Evolutionary conservation across 2,113 vertebrate species (phyloP).

Genomic region (Urocolius indicus): DNA sequence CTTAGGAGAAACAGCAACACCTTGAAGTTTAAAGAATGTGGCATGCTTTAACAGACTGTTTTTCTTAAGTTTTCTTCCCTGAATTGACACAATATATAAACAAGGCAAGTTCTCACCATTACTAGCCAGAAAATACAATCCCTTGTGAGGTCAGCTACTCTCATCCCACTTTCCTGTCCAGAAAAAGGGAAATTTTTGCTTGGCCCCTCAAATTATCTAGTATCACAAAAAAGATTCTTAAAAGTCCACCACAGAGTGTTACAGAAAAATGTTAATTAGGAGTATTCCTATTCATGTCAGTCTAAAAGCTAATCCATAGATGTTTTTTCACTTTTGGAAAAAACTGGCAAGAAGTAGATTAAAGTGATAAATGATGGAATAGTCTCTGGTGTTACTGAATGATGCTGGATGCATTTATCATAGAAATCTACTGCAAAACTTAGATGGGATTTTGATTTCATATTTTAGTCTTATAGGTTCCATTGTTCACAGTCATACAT

Average conservation of each 20-base stretch:
- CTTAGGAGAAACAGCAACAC: not conserved
- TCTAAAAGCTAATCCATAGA: not conserved
- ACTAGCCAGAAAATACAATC: not conserved
- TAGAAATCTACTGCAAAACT: not conserved
- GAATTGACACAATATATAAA: not conserved
- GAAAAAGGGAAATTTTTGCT: not conserved
- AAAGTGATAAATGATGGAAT: not conserved
- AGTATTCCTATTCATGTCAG: not conserved
- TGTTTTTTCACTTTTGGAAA: not conserved
- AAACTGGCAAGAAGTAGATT: not conserved
- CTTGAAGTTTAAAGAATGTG: conserved; percentile 27
- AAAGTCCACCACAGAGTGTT: not conserved
- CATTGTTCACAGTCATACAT: not conserved
- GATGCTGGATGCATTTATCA: not conserved
- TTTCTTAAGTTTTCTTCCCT: not conserved
- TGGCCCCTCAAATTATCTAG: not conserved
- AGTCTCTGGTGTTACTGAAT: not conserved
- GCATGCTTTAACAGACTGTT: not conserved
- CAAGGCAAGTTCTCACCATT: not conserved
- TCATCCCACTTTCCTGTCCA: not conserved
- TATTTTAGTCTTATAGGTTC: not conserved
- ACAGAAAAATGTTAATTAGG: not conserved
- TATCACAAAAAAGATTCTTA: not conserved
- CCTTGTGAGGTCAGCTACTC: not conserved
- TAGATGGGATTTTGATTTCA: not conserved